phyloP scores from a whole-genome alignment of 2,113 vertebrate species.

The Poeciliopsis turrubarensis region DNA sequence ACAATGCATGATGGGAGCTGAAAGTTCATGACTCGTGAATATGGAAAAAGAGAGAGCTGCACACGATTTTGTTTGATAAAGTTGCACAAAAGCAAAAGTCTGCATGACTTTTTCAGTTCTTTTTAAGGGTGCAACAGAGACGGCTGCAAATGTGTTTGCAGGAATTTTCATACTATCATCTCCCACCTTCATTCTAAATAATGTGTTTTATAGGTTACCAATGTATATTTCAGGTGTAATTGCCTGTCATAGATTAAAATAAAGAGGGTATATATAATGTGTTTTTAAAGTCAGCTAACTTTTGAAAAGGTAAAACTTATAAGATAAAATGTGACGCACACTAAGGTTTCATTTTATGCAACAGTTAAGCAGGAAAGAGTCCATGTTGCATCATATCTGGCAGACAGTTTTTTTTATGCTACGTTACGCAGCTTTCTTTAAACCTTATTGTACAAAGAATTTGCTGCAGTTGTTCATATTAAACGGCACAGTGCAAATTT shows the following conservation, averaged over 20 bases:
- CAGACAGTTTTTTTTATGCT: background rate
- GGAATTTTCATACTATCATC: background rate
- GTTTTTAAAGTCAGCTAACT: background rate
- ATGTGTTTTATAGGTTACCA: background rate
- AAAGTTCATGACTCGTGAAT: too few relatives aligned
- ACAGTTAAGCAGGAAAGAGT: background rate
- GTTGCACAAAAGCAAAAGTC: too few relatives aligned
- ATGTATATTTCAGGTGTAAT: background rate
- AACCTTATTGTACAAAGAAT: background rate
- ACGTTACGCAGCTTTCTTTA: constrained; percentile 4
- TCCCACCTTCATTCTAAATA: background rate
- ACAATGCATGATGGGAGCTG: too few relatives aligned
- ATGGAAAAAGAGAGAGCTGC: too few relatives aligned
- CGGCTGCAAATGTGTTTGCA: background rate
- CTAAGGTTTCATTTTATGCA: background rate
- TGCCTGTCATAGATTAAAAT: background rate
- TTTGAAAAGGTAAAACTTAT: background rate
- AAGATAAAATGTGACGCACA: background rate
- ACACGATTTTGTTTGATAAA: too few relatives aligned
- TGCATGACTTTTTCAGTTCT: too few relatives aligned
- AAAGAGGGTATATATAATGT: background rate
- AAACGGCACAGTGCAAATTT: background rate
- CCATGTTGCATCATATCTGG: background rate
- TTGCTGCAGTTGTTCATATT: background rate
- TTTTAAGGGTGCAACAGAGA: too few relatives aligned